These are phyloP conservation scores for Peucedramus taeniatus DNA, from an alignment of 2,113 vertebrate species.

Conservation along the genomic window DNA sequence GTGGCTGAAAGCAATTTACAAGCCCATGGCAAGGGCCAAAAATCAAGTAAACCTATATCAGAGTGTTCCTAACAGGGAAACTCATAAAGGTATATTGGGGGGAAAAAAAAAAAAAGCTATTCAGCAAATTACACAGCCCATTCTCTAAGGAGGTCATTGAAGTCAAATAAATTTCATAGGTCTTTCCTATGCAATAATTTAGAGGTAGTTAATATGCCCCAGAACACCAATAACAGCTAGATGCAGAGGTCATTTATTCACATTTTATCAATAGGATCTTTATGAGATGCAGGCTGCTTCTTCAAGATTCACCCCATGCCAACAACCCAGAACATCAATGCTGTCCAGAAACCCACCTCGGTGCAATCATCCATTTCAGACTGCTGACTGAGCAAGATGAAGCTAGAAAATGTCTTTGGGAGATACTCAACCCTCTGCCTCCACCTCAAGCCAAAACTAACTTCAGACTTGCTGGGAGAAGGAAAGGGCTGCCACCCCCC, in stretches of 20 bases:
- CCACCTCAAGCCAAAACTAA: constrained; percentile 55
- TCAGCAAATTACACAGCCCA: constrained; percentile 21
- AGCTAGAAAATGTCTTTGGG: constrained; percentile 19
- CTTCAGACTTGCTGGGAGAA: constrained; percentile 9
- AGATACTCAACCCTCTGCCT: constrained; percentile 34
- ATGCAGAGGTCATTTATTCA: constrained; percentile 56
- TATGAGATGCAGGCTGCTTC: constrained; percentile 41
- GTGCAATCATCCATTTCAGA: constrained; percentile 15
- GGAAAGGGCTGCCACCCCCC: neutral
- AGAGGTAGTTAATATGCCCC: constrained; percentile 59
- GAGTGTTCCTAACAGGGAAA: constrained; percentile 40
- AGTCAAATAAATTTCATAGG: constrained; percentile 62
- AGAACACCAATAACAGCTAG: constrained; percentile 49
- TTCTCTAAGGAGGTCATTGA: constrained; percentile 56
- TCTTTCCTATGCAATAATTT: constrained; percentile 65
- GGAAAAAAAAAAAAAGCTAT: neutral
- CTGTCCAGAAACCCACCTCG: neutral
- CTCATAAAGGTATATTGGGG: constrained; percentile 26
- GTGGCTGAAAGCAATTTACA: constrained; percentile 42
- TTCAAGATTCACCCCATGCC: constrained; percentile 29
- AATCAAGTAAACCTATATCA: constrained; percentile 49
- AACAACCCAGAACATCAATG: constrained; percentile 1
- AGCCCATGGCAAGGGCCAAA: constrained; percentile 23
- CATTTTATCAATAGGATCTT: constrained; percentile 64
- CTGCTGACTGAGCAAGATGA: neutral